Conservation (phyloP, 2,797 vertebrate species). For the Leptoclinus maculatus region DNA sequence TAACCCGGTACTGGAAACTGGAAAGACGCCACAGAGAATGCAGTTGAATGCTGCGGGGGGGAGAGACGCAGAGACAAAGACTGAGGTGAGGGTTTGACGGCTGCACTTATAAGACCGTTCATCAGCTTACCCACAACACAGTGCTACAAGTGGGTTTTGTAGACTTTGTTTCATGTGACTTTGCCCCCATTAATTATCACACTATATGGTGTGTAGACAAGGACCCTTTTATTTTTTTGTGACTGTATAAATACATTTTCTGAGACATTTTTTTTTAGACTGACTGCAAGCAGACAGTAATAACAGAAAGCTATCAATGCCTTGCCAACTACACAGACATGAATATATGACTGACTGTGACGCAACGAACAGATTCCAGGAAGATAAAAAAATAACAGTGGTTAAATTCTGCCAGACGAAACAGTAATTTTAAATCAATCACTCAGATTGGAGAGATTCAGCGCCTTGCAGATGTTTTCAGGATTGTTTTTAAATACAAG, state of each 20-base stretch:
- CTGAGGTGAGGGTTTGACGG: not conserved
- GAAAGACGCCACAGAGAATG: not conserved
- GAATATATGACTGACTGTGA: constrained; percentile 33
- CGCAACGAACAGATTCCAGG: constrained; percentile 49
- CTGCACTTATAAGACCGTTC: not conserved
- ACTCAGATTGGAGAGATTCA: constrained; percentile 21
- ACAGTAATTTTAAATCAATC: constrained; percentile 36
- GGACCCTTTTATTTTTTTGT: not conserved
- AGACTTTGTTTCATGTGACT: constrained; percentile 26
- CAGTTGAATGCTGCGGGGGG: not conserved
- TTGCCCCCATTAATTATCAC: constrained; percentile 23
- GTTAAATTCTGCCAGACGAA: constrained; percentile 37
- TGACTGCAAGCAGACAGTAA: constrained; percentile 46
- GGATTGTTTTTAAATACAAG: constrained; percentile 8
- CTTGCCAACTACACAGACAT: constrained; percentile 36
- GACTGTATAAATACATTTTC: constrained; percentile 25
- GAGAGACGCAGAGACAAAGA: not conserved
- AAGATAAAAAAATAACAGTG: constrained; percentile 35
- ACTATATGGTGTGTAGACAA: constrained; percentile 21
- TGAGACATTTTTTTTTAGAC: constrained; percentile 28
- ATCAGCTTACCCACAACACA: not conserved
- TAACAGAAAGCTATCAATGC: constrained; percentile 28
- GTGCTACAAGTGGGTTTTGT: not conserved
- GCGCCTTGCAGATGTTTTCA: constrained; percentile 38
- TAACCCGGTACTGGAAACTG: not conserved